Percentiles rank a stretch among this genome's conserved stretches.
Evolutionary conservation across 2,797 vertebrate species (phyloP).

Genomic region (Acridotheres tristis): DNA sequence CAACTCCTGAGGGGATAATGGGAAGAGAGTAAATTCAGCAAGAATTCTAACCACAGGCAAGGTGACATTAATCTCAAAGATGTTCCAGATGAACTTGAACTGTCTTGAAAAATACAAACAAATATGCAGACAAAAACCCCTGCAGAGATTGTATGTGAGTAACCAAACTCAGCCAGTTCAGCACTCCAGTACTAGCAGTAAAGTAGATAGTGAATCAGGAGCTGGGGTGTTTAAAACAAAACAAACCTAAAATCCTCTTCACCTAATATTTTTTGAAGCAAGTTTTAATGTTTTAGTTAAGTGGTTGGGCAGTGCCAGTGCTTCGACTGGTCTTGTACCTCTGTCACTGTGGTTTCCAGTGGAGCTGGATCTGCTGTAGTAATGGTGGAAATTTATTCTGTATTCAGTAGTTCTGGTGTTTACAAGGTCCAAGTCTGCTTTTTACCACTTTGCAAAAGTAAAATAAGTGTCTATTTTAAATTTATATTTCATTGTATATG

Average conservation of each 20-base stretch:
- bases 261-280: not conserved
- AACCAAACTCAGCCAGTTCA: not conserved
- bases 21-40: not conserved
- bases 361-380: not conserved
- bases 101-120: constrained; percentile 12
- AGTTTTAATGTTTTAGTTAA: not conserved
- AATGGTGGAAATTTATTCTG: not conserved
- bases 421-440: not conserved
- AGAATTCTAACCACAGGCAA: not conserved
- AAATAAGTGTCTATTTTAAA: not conserved
- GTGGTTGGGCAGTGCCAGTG: not conserved
- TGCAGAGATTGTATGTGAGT: not conserved
- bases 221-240: not conserved
- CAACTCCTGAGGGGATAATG: not conserved
- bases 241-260: not conserved
- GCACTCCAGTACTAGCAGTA: not conserved
- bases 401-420: not conserved
- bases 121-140: not conserved
- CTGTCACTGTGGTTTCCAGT: not conserved
- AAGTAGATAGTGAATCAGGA: not conserved
- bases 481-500: not conserved
- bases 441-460: not conserved
- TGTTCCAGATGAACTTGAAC: constrained; percentile 5
- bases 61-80: constrained; percentile 22
- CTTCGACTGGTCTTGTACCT: not conserved